These are phyloP conservation scores for Forbesichthys papilliferus DNA, from an alignment of 2,113 vertebrate genomes.

Conservation along the genomic window DNA sequence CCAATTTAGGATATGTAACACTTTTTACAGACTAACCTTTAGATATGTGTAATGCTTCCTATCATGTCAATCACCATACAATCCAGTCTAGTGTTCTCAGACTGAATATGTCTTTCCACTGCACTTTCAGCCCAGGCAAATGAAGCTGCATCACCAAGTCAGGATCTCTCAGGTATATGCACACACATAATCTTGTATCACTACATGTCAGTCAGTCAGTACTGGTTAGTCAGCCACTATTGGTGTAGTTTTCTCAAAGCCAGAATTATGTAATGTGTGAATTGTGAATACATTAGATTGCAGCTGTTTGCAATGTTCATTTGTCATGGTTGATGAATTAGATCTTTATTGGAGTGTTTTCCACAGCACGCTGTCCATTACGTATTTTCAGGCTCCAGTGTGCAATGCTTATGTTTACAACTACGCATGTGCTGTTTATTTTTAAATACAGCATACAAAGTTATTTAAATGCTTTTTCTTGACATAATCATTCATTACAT, in stretches of 20 bases:
- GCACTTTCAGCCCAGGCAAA: slow-evolving; percentile 88
- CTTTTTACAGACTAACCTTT: neutral
- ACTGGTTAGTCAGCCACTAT: neutral
- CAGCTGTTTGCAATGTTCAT: no score
- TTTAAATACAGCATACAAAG: no score
- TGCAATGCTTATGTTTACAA: no score
- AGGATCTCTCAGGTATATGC: slow-evolving; percentile 92
- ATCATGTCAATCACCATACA: neutral
- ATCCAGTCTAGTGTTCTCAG: neutral
- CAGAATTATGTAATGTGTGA: neutral
- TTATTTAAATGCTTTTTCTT: no score
- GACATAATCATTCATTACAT: neutral
- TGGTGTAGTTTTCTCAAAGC: neutral
- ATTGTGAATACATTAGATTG: no score
- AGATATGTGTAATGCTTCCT: neutral
- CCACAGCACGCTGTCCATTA: no score
- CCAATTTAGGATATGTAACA: no score
- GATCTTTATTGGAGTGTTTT: no score
- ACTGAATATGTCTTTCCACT: slow-evolving; percentile 49
- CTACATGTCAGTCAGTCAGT: neutral
- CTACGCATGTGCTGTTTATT: no score
- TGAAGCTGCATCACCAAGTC: slow-evolving; percentile 87
- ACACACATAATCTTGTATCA: slow-evolving; percentile 16
- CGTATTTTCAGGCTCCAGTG: no score
- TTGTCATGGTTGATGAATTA: no score